Evolutionary conservation across 2,797 vertebrate species (phyloP), one percentile per base, ranked within the genome.

Genomic region (Pangasius macronema): DNA sequence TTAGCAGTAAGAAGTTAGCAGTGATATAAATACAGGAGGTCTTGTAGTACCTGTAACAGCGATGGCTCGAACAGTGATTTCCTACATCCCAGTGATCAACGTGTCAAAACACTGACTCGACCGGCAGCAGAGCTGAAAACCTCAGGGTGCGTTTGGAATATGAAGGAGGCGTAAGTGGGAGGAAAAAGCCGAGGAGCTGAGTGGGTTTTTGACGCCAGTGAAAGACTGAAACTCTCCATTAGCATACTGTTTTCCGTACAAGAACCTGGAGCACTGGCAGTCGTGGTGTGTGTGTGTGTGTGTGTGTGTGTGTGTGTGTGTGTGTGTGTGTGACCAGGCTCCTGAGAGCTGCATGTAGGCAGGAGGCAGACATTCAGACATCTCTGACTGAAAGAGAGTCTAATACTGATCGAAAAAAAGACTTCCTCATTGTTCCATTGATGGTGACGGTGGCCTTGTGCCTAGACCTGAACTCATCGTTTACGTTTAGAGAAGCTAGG

Each of bases 141-240:
- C 83, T 67, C 30, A 46, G 24, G 24, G 75, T 63, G 81, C 68
- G 87, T 70, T 55, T 79, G 57, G 86, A 51, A 82, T 55, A 82
- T 77, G 86, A 87, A 86, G 75, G 84, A 67, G 53, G 82, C 79
- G 75, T 27, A 55, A 57, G 76, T 36, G 57, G 79, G 75, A 55
- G 55, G 39, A 77, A 72, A 87, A 82, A 16, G 59, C 67, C 39
- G 86, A 72, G 65, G 51, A 88, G 73, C 53, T 82, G 80, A 84
- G 61, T 59, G 39, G 81, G 87, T 68, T 46, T 86, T 85, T 63
- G 79, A 82, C 67, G 87, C 24, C 53, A 86, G 80, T 49, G 86
- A 91, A 88, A 90, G 83, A 89, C 87, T 55, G 75, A 55, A 90
- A 85, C 89, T 88, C 63, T 84, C 82, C 65, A 89, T 89, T 91